Evolutionary conservation across 2,797 vertebrate genomes (phyloP), one percentile per base, ranked within the genome.

Genomic region (Petrocephalus sullivani): DNA sequence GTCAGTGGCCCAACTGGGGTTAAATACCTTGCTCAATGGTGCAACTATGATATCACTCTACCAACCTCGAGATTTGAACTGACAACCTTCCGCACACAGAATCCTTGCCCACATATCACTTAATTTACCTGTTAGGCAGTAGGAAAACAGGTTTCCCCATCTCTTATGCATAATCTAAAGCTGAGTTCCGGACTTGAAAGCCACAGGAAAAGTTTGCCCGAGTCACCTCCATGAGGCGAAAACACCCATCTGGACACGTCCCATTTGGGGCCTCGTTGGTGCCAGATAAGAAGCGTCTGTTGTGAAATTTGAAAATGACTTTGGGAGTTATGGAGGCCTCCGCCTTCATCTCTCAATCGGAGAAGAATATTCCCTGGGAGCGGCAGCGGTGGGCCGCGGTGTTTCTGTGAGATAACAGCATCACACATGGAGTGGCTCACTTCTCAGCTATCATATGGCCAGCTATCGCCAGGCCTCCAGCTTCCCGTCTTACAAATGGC

Each of bases 261-360:
- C 85, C 16, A n/a, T 87, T 28, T 33, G 58, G 46, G 37, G 58
- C 57, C 19, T n/a, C 9, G 41, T 64, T 6, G 41, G 87, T 53
- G 71, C 37, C 19, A 57, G 54, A 82, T 46, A 83, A 88, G 28
- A 49, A 49, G 9, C 21, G n/a, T 53, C 6, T 41, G 21, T 33
- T 64, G 46, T 28, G 56, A 51, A 61, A 88, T 84, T 60, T 61
- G 58, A 88, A 83, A 88, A 88, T 88, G 78, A 84, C 87, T 82
- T 86, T 87, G 85, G 85, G 85, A 87, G 51, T 61, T 87, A 87
- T 41, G 7, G 16, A 86, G 28, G 85, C 85, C n/a, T 64, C 57
- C 85, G 10, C 85, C 58, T 61, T n/a, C 58, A 46, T 58, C 57
- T 14, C 53, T 37, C 54, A 56, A 33, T 58, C 54, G 21, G 54